Evolutionary conservation across 2,888 invertebrate genomes (phyloP), one percentile per base, ranked within the genome.

Genomic region (Auanema sp.): DNA sequence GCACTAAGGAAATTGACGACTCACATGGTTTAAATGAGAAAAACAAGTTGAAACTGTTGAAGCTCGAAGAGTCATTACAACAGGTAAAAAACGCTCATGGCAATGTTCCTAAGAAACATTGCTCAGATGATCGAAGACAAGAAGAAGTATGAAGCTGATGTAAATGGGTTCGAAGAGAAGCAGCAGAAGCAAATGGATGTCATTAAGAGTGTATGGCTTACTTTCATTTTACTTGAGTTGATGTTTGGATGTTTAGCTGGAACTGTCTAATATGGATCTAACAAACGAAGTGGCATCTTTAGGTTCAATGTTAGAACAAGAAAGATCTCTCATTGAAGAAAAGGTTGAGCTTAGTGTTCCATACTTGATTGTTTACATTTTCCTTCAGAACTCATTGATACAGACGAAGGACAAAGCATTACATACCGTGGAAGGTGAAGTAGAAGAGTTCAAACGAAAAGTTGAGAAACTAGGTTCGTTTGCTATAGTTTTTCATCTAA

Each of bases 221-320:
- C 33, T 18, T 58, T 47, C 33, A 8, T 33, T 33, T 33, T 33
- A 5, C 8, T 8, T 33, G 4, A 5, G 8, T 33, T 33, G 8
- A 5, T 33, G 3, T 33, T 33, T 33, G 54, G 11, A 14, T 43
- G 59, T 64, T 59, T 43, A 71, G 71, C 43, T 73, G 41, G 72
- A 71, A 60, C 56, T 60, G 56, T 58, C 69, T 3, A 73, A 73
- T 59, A 49, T 63, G 24, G 73, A 76, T 43, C 47, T 76, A 51
- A 76, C 72, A 10, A 76, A 72, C 44, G 73, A 73, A 53, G 14
- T 73, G 1, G 57, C 73, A 14, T 72, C 76, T 0, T 41, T 72
- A 23, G 63, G 61, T n/a, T 49, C 65, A 18, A 60, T 72, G 12
- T 61, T 76, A 4, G 73, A 76, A 54, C 66, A 70, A 40, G 76